Evolutionary conservation across 1,140 invertebrate species (phyloP), one percentile per base, ranked within the genome.

Genomic region (Drosophila kanapiae): DNA sequence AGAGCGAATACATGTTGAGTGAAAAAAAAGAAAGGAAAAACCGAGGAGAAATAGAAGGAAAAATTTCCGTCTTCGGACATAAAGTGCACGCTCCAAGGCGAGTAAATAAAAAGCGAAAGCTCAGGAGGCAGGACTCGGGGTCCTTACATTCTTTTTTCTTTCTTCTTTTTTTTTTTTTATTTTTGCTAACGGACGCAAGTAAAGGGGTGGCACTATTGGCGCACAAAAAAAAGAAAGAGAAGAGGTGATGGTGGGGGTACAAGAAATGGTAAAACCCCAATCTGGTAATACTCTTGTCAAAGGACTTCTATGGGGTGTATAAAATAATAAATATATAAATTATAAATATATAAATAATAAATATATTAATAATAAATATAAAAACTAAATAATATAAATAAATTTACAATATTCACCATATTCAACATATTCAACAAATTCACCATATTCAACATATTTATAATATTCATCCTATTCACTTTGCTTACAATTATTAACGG

Each of bases 141-240:
- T 57, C 37, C 64, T 62, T 67, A 59, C 37, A 18, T 60, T 63
- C 16, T 6, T 18, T 56, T 31, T 35, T 59, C 65, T 31, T 31
- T 59, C 31, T 35, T 13, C 16, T 72, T 58, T 64, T 35, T 53
- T 31, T 5, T 37, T 35, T 27, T 29, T 16, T 13, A 38, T 72
- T 51, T 72, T 49, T 65, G 47, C 45, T 18, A 48, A 63, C 67
- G 83, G 75, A 63, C 62, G 59, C 63, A 86, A 86, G 82, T 84
- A 81, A 87, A 87, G 85, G 84, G 84, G 80, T 84, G 84, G 80
- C 23, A 51, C 80, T 40, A 87, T 51, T 83, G 80, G 59, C 58
- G 60, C 59, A 63, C 47, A 42, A 31, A 6, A 45, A 23, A 6
- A 61, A n/a, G n/a, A 57, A 33, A 31, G 31, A 57, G 33, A 35